Percentiles rank a stretch among this genome's conserved stretches.
Conservation (phyloP, 2,113 vertebrate species). For the Boulengeromyrus knoepffleri region DNA sequence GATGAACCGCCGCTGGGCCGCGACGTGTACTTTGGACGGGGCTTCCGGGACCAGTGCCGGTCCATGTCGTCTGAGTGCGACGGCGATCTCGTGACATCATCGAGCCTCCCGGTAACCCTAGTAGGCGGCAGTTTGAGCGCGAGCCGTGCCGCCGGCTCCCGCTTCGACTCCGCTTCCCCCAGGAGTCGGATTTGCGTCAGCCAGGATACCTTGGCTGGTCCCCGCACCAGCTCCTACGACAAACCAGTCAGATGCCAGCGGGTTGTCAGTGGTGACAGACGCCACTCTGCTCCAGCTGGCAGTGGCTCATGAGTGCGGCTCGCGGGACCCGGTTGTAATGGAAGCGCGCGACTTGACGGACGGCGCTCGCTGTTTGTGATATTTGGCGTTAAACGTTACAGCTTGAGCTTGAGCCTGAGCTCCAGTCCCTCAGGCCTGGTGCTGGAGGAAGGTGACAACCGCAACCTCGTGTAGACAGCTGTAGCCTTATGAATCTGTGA, state of each 20-base stretch:
- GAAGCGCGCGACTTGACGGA: neutral
- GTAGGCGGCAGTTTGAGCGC: neutral
- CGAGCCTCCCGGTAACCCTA: neutral
- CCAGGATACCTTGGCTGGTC: neutral
- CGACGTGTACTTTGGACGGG: neutral
- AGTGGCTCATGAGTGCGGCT: neutral
- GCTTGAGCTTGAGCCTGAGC: neutral
- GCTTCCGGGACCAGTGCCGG: neutral
- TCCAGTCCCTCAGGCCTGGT: neutral
- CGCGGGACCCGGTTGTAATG: neutral
- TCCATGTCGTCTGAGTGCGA: neutral
- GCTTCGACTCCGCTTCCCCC: neutral
- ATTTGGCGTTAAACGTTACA: neutral
- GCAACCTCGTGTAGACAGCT: neutral
- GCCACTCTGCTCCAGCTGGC: neutral
- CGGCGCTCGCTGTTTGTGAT: neutral
- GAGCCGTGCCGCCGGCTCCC: neutral
- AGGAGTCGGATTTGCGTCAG: neutral
- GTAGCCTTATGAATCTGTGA: neutral
- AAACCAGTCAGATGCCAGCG: neutral
- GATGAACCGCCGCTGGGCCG: neutral
- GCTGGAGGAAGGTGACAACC: neutral
- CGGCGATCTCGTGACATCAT: neutral
- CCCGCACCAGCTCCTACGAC: neutral
- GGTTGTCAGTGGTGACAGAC: neutral